Percentiles rank a stretch among this genome's conserved stretches.
phyloP scores from a whole-genome alignment of 2,797 vertebrate species.

The Vultur gryphus region DNA sequence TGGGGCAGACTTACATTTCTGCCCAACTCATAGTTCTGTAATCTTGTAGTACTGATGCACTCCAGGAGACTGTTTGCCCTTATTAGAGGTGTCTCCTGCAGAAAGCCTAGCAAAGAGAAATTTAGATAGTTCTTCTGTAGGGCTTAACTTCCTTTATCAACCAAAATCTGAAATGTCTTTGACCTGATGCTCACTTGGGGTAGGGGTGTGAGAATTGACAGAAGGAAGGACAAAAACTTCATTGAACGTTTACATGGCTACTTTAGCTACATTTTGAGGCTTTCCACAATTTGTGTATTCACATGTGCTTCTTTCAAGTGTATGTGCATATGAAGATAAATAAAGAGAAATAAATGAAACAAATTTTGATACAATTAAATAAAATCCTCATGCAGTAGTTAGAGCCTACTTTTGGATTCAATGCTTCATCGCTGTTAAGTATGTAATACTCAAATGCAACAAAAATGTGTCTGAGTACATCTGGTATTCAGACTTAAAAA shows the following conservation, averaged over 20 bases:
- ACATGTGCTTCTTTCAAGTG: neutral
- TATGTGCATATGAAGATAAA: neutral
- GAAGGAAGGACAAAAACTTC: neutral
- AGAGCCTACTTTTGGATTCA: neutral
- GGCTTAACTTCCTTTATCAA: neutral
- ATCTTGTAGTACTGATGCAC: too few relatives aligned
- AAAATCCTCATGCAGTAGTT: neutral
- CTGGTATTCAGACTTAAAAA: neutral
- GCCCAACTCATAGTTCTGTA: neutral
- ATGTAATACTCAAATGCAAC: neutral
- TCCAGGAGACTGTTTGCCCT: neutral
- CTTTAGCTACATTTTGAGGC: neutral
- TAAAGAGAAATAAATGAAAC: neutral
- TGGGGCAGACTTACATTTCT: neutral
- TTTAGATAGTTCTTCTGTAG: neutral
- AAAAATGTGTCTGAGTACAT: neutral
- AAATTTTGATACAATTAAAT: neutral
- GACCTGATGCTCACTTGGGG: neutral
- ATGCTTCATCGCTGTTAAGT: neutral
- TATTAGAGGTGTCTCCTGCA: neutral
- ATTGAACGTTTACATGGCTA: neutral
- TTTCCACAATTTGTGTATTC: neutral
- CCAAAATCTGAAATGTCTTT: neutral
- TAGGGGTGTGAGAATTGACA: accelerated
- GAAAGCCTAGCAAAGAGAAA: neutral